A percentile compares a stretch with the other conserved stretches of the same genome.
These are phyloP conservation scores for Brachionus rotundiformis DNA, from an alignment of 1,140 invertebrate species.

Conservation along the genomic window DNA sequence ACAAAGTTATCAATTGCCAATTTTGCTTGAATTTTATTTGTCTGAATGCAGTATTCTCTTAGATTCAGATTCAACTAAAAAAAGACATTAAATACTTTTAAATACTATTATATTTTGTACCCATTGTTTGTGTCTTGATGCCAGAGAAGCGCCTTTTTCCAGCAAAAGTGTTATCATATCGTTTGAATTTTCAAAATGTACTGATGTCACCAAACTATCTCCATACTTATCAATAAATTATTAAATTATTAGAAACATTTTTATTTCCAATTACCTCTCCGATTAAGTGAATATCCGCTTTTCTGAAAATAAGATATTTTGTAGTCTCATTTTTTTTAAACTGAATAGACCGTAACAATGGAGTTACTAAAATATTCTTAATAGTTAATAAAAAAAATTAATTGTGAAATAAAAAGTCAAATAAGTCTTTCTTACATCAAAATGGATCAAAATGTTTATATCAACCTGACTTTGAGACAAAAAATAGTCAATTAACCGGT, in stretches of 20 bases:
- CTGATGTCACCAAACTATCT: conserved; percentile 37
- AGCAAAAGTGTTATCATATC: conserved; percentile 37
- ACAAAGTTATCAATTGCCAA: conserved; percentile 36
- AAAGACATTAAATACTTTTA: background rate
- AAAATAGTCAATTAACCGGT: conserved; percentile 45
- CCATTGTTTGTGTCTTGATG: conserved; percentile 27
- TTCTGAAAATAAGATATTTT: conserved; percentile 49
- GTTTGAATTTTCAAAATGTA: conserved; percentile 47
- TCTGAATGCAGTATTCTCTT: conserved; percentile 51
- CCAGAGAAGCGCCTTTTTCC: conserved; percentile 40
- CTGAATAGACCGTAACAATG: conserved; percentile 29
- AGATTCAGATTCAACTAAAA: conserved; percentile 37
- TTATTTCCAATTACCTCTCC: conserved; percentile 9
- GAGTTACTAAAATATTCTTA: background rate
- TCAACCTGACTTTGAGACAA: background rate
- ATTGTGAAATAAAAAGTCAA: background rate
- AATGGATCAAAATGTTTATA: background rate
- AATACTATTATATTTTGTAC: background rate
- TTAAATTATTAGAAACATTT: background rate
- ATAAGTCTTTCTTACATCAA: background rate
- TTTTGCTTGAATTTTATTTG: conserved; percentile 52
- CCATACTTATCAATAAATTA: background rate
- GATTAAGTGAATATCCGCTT: conserved; percentile 10
- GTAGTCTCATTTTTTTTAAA: conserved; percentile 9
- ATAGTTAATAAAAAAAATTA: background rate